Base-by-base conservation (phyloP, 2,113 vertebrate species). In the Phrynosoma blainvillii region DNA sequence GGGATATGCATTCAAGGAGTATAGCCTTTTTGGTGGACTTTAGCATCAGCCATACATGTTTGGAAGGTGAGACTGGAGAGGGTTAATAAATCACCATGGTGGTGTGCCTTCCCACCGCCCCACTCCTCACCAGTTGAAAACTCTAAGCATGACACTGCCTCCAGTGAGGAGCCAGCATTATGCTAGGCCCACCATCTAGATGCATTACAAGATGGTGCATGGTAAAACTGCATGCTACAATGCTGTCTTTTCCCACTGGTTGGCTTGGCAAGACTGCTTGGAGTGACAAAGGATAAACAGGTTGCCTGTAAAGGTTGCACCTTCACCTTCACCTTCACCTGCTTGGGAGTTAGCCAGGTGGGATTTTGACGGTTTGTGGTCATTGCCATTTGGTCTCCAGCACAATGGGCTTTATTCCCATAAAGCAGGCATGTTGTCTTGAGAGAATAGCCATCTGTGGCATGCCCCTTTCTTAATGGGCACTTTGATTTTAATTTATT, bases 201-300 rank as follows among this genome's bases (percentile, higher is more conserved):
- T 56, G 59, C 36, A 65, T 88, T 85, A 78, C 47, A 30, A 68
- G 84, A 18, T 25, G 70, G 85, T 88, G 84, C 89, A 71, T 85
- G 84, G 90, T 90, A 92, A 94, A 81, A 94, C 93, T 96, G 96
- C 95, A 94, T 95, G 96, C 87, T 78, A 70, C 75, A 86, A 87
- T 71, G 65, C 95, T 32, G 88, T 90, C 87, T 80, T 88, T 93
- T 87, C 84, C 91, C 80, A 23, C 90, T 5, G 59, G 18, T 62
- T 2, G 88, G 56, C 89, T 88, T 47, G 83, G 52, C 84, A 42
- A 76, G n/a, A 14, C 27, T 1, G 83, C 77, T 23, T 9, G 71
- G 84, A 85, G 47, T 47, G 47, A 79, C 30, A 47, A 42, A 25
- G 0, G 75, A 76, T 74, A 25, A 52, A 25, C 52, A 78, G 78